Evolutionary conservation across 2,797 vertebrate species (phyloP).

Genomic region (Staurois parvus): DNA sequence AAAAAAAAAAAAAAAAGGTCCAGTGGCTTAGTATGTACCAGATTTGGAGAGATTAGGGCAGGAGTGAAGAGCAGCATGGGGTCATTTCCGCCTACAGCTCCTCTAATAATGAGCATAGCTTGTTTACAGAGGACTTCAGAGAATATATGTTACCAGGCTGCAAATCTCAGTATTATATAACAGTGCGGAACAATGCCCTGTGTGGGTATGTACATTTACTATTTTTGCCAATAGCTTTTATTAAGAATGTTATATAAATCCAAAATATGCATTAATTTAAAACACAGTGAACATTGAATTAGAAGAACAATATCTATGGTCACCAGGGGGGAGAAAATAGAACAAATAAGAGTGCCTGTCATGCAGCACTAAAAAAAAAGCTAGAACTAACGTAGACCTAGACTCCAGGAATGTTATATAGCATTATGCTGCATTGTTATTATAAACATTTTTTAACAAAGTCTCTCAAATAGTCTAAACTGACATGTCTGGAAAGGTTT

Average conservation of each 20-base stretch:
- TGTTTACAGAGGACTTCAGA: constrained; percentile 6
- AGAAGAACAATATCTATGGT: too few relatives aligned
- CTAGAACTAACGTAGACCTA: too few relatives aligned
- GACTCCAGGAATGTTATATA: too few relatives aligned
- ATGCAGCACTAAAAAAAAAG: too few relatives aligned
- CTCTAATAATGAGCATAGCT: constrained; percentile 19
- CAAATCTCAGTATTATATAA: constrained; percentile 2
- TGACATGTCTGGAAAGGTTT: too few relatives aligned
- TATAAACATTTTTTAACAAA: too few relatives aligned
- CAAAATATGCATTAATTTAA: neutral
- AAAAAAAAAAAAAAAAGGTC: constrained; percentile 21
- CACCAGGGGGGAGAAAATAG: too few relatives aligned
- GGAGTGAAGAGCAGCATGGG: neutral
- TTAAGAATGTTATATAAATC: neutral
- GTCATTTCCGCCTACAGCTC: constrained; percentile 4
- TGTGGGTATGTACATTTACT: constrained; percentile 31
- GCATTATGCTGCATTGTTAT: too few relatives aligned
- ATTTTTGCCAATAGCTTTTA: constrained; percentile 16
- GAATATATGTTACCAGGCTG: constrained; percentile 36
- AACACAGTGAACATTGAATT: neutral
- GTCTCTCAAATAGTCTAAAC: too few relatives aligned
- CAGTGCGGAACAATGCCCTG: constrained; percentile 14
- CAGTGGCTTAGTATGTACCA: neutral
- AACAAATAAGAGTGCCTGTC: too few relatives aligned
- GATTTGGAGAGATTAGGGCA: neutral